Base-by-base conservation (phyloP, 2,888 invertebrate species). In the Chironomus riparius region DNA sequence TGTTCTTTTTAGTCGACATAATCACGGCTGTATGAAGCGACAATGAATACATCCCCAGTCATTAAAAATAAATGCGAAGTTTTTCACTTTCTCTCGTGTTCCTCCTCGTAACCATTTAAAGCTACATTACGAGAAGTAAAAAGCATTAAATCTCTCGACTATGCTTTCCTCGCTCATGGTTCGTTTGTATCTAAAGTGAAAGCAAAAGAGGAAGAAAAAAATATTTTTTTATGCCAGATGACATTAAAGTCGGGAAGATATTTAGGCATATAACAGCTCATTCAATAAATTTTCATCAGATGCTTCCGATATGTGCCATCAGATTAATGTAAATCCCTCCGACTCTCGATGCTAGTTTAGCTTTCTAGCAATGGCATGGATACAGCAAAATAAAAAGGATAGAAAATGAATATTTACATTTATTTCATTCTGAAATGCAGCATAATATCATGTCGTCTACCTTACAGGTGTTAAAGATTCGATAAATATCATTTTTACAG, bases 201-300 rank as follows among this genome's bases (percentile, higher is more conserved):
- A 38, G 38, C 38, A 38, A 10, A 38, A 2, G 10, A 1, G 10
- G 2, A 38, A 38, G 10, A 38, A 38, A 38, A 10, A 38, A 10
- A 38, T 38, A 10, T 38, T 38, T 10, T 38, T 38, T 38, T 56
- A 15, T 56, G 18, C n/a, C 50, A 56, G 15, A 56, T 56, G 15
- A 18, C 15, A 56, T 56, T 56, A 56, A 56, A 56, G n/a, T 10
- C 38, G 38, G 38, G 10, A 38, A 56, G 56, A 56, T 56, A 56
- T 56, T 56, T 56, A 15, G 18, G 18, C 15, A 15, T 65, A 65
- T 38, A 24, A n/a, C 65, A 24, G 65, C 65, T 13, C 38, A 70
- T 70, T 71, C 71, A 71, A 71, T 71, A 71, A 50, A 71, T 71
- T 71, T 24, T 56, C 56, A 56, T 56, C 50, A 56, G 56, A 71